Base-by-base conservation (phyloP, 2,113 vertebrate species). In the Takifugu flavidus region DNA sequence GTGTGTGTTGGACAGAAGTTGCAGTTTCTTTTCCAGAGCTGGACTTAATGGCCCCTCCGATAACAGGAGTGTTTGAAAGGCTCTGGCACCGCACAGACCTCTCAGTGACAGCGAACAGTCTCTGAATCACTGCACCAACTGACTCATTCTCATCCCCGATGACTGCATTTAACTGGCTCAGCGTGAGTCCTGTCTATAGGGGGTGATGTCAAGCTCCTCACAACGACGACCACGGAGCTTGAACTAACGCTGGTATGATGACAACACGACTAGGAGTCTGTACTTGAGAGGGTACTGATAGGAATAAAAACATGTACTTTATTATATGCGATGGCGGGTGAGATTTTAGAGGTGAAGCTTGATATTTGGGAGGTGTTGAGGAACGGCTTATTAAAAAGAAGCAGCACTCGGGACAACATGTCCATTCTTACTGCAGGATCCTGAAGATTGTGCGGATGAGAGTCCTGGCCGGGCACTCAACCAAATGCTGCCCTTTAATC, bases 121-220 rank as follows among this genome's bases (percentile, higher is more conserved):
- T 77, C 62, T 63, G 69, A 81, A 74, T 84, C 74, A 60, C 80
- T 64, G 65, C 79, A 76, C 42, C 47, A 53, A 69, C 72, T 77
- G 81, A 87, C 75, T 87, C 81, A 83, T 82, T 77, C 69, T 59
- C 74, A 82, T 79, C 75, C 60, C 58, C 62, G 83, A 86, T 67
- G 65, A 82, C 74, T 76, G 61, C 67, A 72, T 87, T 86, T 77
- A 82, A 80, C 79, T 67, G 62, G 68, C 84, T 80, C 75, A 69
- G 72, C 71, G 43, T 69, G 72, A 79, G 75, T 62, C 45, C 49
- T 67, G 52, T 67, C 63, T 63, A 61, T 45, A 63, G 64, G 45
- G 68, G 58, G 54, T 67, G 65, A 74, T 79, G 66, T 28, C 45
- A 31, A 20, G 25, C 26, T 70, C 63, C 76, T 80, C 79, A 74